Conservation (phyloP, 2,797 vertebrate species). For the Pogoniulus pusillus region DNA sequence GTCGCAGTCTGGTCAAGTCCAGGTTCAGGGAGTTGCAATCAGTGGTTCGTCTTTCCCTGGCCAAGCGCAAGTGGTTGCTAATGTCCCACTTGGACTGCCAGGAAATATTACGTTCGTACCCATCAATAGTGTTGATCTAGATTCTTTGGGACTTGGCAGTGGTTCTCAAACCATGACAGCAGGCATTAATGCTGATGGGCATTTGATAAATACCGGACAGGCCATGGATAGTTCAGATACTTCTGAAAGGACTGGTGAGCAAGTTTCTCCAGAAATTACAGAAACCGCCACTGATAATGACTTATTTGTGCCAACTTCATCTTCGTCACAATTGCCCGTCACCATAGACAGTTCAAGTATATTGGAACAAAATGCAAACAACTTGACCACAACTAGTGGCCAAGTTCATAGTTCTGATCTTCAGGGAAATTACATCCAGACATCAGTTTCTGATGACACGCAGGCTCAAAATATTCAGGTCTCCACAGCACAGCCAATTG, state of each 20-base stretch:
- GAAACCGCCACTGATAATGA: constrained; percentile 90
- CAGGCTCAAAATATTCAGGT: constrained; percentile 91
- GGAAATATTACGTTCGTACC: constrained; percentile 99
- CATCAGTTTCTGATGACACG: constrained; percentile 84
- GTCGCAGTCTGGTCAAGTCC: constrained; percentile 93
- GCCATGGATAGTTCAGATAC: constrained; percentile 87
- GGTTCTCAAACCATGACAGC: constrained; percentile 97
- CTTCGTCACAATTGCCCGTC: constrained; percentile 90
- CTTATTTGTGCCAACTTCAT: constrained; percentile 95
- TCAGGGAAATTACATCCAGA: constrained; percentile 90
- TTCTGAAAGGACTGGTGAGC: constrained; percentile 89
- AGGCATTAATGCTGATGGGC: constrained; percentile 95
- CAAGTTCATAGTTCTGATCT: constrained; percentile 88
- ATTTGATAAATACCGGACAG: constrained; percentile 92
- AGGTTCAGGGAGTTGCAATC: constrained; percentile 95
- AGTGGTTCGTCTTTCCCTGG: constrained; percentile 92
- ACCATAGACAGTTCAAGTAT: constrained; percentile 88
- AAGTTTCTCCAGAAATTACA: constrained; percentile 89
- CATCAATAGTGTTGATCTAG: constrained; percentile 97
- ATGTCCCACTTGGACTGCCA: constrained; percentile 95
- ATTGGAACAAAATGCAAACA: constrained; percentile 87
- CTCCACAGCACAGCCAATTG: constrained; percentile 89
- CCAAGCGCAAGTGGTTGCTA: constrained; percentile 97
- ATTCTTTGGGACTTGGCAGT: constrained; percentile 94
- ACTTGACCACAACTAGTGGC: constrained; percentile 84